Base-by-base conservation (phyloP, 30 jellyfish, hydroid and myxozoan species). In the Phacellophora camtschatica region DNA sequence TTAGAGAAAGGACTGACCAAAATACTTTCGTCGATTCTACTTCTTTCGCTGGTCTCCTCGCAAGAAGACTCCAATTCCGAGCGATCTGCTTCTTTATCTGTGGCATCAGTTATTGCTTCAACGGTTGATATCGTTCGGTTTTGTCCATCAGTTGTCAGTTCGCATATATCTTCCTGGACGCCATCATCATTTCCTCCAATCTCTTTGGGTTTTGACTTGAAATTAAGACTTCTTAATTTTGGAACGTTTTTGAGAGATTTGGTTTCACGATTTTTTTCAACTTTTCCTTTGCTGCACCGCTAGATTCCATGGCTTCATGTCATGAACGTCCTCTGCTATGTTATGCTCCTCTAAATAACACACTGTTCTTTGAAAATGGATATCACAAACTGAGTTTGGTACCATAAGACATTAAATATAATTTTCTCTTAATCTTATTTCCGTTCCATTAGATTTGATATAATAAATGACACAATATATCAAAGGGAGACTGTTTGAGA, bases 201-300 rank as follows among this genome's bases (percentile, higher is more conserved):
- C 66, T 51, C 66, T 51, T 51, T 51, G 66, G 66, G 66, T 22
- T 51, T 51, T 51, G 66, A 51, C 66, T 51, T 51, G 75, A 61
- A 61, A 61, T 59, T 59, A 61, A 61, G 75, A 61, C 75, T 61
- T 61, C 62, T 61, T 61, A 61, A 32, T 61, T 61, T 61, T 61
- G 75, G 75, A 61, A 61, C 18, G 75, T 25, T 61, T 61, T 61
- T 61, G 25, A 61, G 75, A 61, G 75, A 61, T 61, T 61, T 73
- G 81, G 81, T 66, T 34, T 66, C 81, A 66, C 81, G 81, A 66
- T 66, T 66, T n/a, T 36, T 18, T 66, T 36, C 71, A 66, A 32
- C 35, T 35, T 62, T 29, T 62, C 25, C 76, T 62, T 62, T 62
- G 76, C 56, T 62, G 76, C 61, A 25, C 76, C 76, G 67, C 67